These are phyloP conservation scores for Drosophila niveifrons DNA, from an alignment of 2,888 invertebrate species.

Conservation along the genomic window DNA sequence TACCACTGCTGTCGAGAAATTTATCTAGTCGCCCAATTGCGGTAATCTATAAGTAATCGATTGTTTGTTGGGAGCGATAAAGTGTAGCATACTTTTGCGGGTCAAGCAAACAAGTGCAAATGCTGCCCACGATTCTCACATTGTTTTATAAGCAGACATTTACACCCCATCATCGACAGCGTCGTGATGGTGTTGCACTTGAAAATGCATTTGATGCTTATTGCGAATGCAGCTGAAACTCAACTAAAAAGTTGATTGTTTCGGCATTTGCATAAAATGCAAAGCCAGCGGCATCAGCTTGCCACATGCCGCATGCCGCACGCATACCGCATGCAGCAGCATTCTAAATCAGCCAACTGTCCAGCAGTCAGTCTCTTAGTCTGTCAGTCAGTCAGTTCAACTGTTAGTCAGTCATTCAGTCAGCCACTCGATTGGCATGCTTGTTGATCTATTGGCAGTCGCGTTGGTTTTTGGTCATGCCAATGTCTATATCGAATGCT, in stretches of 20 bases:
- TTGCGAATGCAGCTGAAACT: slow-evolving; percentile 42
- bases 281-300: slow-evolving; percentile 30
- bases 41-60: neutral
- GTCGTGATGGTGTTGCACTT: slow-evolving; percentile 14
- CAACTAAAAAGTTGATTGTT: slow-evolving; percentile 64
- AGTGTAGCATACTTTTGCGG: neutral
- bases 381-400: slow-evolving; percentile 20
- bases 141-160: neutral
- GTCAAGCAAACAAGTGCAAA: neutral
- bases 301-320: slow-evolving; percentile 32
- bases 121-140: neutral
- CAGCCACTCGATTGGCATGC: slow-evolving; percentile 33
- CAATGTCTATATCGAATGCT: slow-evolving; percentile 59
- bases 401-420: slow-evolving; percentile 12
- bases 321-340: slow-evolving; percentile 35
- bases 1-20: no score
- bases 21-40: no score
- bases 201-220: slow-evolving; percentile 43
- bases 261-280: slow-evolving; percentile 68
- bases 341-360: slow-evolving; percentile 23
- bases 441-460: slow-evolving; percentile 71
- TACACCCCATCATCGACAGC: neutral
- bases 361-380: slow-evolving; percentile 14
- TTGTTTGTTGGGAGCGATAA: neutral
- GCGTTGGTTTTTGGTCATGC: slow-evolving; percentile 51